phyloP scores from a whole-genome alignment of 2,797 vertebrate species.

The Garrulus glandarius region DNA sequence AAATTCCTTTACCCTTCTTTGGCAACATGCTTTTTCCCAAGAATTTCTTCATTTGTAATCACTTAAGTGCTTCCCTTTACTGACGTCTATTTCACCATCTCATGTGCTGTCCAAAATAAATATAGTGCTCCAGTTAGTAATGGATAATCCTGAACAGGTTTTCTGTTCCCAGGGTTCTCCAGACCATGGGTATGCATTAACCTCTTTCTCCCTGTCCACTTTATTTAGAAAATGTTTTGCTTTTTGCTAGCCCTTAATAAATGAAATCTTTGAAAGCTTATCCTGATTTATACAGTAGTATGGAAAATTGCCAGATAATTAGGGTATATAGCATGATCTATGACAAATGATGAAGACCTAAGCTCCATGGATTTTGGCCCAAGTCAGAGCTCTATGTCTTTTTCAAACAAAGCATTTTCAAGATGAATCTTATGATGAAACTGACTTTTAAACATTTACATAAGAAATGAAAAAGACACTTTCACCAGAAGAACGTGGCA shows the following conservation, averaged over 20 bases:
- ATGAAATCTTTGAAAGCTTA: not conserved
- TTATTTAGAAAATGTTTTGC: not conserved
- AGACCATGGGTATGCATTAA: not conserved
- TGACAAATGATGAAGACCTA: not conserved
- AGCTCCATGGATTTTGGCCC: not conserved
- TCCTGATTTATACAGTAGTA: not conserved
- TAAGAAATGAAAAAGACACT: not conserved
- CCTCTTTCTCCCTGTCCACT: not conserved
- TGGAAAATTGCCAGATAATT: not conserved
- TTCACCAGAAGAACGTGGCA: not conserved
- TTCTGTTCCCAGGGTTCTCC: not conserved
- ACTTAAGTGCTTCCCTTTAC: not conserved
- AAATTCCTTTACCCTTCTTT: not conserved
- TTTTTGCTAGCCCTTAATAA: not conserved
- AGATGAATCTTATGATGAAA: not conserved
- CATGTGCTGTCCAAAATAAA: not conserved
- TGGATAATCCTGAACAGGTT: not conserved
- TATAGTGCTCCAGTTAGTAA: not conserved
- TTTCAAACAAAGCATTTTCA: not conserved
- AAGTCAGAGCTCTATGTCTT: not conserved
- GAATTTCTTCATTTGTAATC: not conserved
- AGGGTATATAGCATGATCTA: not conserved
- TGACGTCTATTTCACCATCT: not conserved
- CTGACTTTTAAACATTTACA: not conserved
- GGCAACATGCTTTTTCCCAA: not conserved